A percentile compares a stretch with the other conserved stretches of the same genome.
phyloP scores from a whole-genome alignment of 2,888 invertebrate species.

The Synergus laeviventris region DNA sequence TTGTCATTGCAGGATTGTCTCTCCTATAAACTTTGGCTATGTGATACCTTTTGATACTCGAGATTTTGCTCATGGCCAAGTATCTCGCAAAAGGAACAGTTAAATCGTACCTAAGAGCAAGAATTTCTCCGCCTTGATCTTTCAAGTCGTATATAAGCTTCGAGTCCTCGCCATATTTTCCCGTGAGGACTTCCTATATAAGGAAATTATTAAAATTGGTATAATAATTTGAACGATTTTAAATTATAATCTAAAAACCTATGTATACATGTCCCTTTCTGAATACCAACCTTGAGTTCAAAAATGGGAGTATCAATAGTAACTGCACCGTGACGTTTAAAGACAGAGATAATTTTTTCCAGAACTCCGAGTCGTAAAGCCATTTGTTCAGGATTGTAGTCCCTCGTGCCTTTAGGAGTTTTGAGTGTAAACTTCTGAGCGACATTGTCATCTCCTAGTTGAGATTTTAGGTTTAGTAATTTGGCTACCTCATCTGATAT shows the following conservation, averaged over 20 bases:
- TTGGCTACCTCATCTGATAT: conserved; percentile 91
- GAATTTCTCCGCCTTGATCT: conserved; percentile 98
- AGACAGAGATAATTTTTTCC: conserved; percentile 90
- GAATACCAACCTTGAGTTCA: conserved; percentile 88
- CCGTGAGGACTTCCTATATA: conserved; percentile 93
- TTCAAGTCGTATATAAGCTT: conserved; percentile 98
- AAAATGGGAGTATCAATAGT: conserved; percentile 99
- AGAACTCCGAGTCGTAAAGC: conserved; percentile 91
- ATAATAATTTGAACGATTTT: neutral
- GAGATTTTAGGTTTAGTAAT: conserved; percentile 87
- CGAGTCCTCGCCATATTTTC: conserved; percentile 99
- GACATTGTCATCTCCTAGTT: conserved; percentile 80
- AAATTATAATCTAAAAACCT: too few species aligned
- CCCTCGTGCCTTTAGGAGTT: conserved; percentile 95
- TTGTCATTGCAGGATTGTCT: conserved; percentile 97
- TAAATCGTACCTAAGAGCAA: conserved; percentile 96
- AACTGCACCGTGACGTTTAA: conserved; percentile 98
- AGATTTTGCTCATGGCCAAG: conserved; percentile 97
- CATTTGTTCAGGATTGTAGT: conserved; percentile 97
- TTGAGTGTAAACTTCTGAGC: conserved; percentile 90
- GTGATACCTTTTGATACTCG: conserved; percentile 96
- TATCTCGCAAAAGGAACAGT: conserved; percentile 99
- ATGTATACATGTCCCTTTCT: neutral
- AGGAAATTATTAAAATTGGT: conserved; percentile 7
- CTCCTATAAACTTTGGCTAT: conserved; percentile 99